Conservation (phyloP, 2,113 vertebrate genomes). For the Percopsis transmontana region DNA sequence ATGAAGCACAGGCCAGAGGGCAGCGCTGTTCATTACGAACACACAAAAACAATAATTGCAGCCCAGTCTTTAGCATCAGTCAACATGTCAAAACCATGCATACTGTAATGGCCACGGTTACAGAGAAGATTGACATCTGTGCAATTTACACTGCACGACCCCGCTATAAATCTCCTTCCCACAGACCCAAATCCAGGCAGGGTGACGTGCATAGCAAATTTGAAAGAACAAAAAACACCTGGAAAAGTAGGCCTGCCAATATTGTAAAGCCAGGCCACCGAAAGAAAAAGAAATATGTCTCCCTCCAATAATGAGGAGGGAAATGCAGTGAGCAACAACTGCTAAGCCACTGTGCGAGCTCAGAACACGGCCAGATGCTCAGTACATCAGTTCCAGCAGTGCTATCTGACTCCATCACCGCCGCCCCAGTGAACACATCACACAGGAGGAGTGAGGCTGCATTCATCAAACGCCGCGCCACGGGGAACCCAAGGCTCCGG, state of each 20-base stretch:
- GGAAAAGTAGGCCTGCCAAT: conserved; percentile 25
- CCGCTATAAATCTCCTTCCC: conserved; percentile 4
- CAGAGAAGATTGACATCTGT: conserved; percentile 5
- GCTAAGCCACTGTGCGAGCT: conserved; percentile 29
- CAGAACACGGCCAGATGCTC: conserved; percentile 55
- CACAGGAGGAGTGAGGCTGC: conserved; percentile 41
- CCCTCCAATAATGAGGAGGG: conserved; percentile 46
- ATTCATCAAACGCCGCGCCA: conserved; percentile 61
- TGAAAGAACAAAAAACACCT: conserved; percentile 17
- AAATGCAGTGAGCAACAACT: conserved; percentile 49
- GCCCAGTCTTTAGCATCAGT: background rate
- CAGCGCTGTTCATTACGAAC: conserved; percentile 4
- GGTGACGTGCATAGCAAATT: conserved; percentile 10
- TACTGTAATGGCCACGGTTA: background rate
- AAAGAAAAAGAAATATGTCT: conserved; percentile 21
- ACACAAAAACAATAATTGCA: background rate
- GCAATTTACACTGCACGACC: background rate
- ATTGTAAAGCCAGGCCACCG: conserved; percentile 32
- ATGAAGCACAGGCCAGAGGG: background rate
- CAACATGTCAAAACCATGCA: background rate
- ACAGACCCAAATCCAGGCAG: conserved; percentile 19
- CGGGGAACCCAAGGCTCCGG: conserved; percentile 38
- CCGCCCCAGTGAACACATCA: conserved; percentile 59
- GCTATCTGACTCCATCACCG: conserved; percentile 61
- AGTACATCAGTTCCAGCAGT: conserved; percentile 56